Base-by-base conservation (phyloP, 1,140 invertebrate genomes). In the Lepidurus packardi region DNA sequence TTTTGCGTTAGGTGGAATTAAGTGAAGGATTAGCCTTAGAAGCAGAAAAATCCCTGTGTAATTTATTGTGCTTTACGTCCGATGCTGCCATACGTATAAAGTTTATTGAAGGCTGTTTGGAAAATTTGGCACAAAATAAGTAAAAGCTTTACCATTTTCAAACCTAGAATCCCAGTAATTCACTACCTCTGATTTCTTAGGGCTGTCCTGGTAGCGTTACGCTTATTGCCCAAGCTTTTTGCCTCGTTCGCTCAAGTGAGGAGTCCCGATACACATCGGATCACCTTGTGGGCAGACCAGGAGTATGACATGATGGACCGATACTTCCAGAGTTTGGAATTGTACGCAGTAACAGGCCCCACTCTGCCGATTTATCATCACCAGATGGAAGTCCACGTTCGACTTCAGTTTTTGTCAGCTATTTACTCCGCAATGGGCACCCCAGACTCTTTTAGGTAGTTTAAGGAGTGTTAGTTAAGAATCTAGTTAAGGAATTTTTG, bases 61-160 rank as follows among this genome's bases (percentile, higher is more conserved):
- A 93, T 82, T 85, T 97, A 2, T 87, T 98, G 1, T 97, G 94
- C 83, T 96, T 93, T 81, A 95, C 93, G 83, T 93, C 93, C 45
- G 93, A 96, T 82, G 91, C 93, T 80, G 87, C 91, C 74, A 94
- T 97, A 76, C 88, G 93, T 44, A 94, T 95, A 83, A 96, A 96
- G 86, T 97, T 98, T 82, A 97, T 98, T 82, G 94, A 97, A 85
- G 95, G 94, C 1, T 97, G 95, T 83, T 86, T 98, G 43, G 91
- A 95, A 81, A 97, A 97, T 86, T 86, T 98, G 73, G 91, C 94
- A 13, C 90, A 90, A 79, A 94, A 97, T 85, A 89, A 89, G 90
- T 91, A 81, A 74, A 81, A 9, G 47, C 34, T 34, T 41, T 10
- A 80, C 9, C 84, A 83, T 82, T 79, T 79, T 75, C 47, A 41